Evolutionary conservation across 2,888 invertebrate species (phyloP).

Genomic region (Chouioia cunea): DNA sequence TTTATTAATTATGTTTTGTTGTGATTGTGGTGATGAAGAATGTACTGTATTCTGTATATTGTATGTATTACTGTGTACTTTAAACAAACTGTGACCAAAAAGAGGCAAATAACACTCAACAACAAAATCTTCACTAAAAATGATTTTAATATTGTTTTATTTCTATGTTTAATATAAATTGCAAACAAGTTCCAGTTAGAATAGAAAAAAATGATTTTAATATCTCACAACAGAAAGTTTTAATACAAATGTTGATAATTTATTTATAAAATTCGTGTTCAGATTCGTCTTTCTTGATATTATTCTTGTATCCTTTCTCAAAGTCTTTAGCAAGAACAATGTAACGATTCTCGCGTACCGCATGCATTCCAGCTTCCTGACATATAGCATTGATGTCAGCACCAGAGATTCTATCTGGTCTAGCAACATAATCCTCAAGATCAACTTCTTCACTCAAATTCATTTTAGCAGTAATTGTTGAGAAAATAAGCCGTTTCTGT

Average conservation of each 20-base stretch:
- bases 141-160: conserved; percentile 34
- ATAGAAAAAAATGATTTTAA: conserved; percentile 39
- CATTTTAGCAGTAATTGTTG: conserved; percentile 97
- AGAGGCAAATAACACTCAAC: no score
- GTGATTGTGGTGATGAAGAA: no score
- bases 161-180: conserved; percentile 40
- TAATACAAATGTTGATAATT: conserved; percentile 53
- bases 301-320: conserved; percentile 99
- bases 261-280: conserved; percentile 99
- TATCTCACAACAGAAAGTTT: conserved; percentile 32
- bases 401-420: conserved; percentile 98
- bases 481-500: conserved; percentile 96
- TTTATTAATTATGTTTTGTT: conserved; percentile 23
- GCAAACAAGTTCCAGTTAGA: conserved; percentile 29
- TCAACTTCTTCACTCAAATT: conserved; percentile 99
- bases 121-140: neutral
- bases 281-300: conserved; percentile 98
- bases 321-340: conserved; percentile 99
- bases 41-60: no score
- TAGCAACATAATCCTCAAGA: conserved; percentile 97
- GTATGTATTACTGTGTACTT: no score
- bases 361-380: conserved; percentile 99
- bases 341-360: conserved; percentile 98
- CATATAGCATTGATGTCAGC: conserved; percentile 99
- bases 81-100: no score